Base-by-base conservation (phyloP, 1,140 invertebrate species). In the Papilio dardanus region DNA sequence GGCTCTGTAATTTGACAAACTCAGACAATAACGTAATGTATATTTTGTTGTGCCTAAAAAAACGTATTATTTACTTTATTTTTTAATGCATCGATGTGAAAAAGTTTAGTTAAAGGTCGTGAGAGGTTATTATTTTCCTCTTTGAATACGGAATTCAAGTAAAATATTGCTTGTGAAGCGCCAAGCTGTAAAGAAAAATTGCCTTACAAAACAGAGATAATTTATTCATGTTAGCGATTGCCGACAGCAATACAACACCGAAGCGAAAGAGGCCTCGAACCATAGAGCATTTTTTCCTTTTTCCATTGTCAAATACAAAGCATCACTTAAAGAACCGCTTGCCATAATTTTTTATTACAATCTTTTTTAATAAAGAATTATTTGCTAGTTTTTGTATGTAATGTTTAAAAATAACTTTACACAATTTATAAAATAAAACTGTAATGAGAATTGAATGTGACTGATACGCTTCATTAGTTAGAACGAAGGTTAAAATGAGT, bases 191-290 rank as follows among this genome's bases (percentile, higher is more conserved):
- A 58, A 58, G 54, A 62, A 62, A 62, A 62, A 62, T 62, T 62
- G 54, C 54, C 54, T 62, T 62, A 62, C 54, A 62, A 28, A 62
- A 62, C 54, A 62, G 54, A 62, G 54, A 62, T 62, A 62, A 62
- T 62, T 62, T 62, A 62, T 62, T 62, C 54, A 62, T 62, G 54
- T 62, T 62, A 62, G 54, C 54, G 54, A 62, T 62, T 62, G 54
- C 54, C 54, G 54, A 62, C 54, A 62, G 24, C 54, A 62, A 62
- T 30, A 62, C 54, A 62, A 62, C 54, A 62, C 12, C 54, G 21
- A 62, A 62, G 54, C 54, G 54, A 24, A 62, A 62, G 54, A 62
- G 54, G 10, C 54, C 54, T 28, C 54, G 54, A 62, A 62, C 54
- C 54, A 54, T 24, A 28, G 50, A 54, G 50, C 24, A 28, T 28